These are phyloP conservation scores for Frankliniella intonsa DNA, from an alignment of 2,888 invertebrate species.

Conservation along the genomic window DNA sequence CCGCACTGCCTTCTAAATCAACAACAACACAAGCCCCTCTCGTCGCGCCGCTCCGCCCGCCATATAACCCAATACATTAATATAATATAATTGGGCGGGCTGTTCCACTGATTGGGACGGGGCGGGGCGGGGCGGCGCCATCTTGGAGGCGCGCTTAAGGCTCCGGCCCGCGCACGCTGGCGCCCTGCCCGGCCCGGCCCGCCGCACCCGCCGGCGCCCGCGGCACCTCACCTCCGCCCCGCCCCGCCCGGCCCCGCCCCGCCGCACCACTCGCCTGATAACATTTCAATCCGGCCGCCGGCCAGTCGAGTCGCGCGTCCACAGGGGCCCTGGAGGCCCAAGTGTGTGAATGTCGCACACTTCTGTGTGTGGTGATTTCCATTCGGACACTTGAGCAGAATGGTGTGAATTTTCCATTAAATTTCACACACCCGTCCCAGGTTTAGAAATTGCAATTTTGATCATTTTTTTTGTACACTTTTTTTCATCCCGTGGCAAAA, in stretches of 20 bases:
- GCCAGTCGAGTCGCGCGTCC: too few relatives aligned
- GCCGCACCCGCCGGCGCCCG: background rate
- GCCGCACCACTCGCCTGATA: background rate
- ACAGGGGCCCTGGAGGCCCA: too few relatives aligned
- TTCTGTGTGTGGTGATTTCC: too few relatives aligned
- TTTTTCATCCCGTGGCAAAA: too few relatives aligned
- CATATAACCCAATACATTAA: slow-evolving; percentile 21
- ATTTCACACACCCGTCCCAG: too few relatives aligned
- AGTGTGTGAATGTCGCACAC: too few relatives aligned
- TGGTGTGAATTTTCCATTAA: too few relatives aligned
- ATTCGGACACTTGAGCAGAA: too few relatives aligned
- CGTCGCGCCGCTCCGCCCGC: background rate
- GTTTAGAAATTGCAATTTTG: too few relatives aligned
- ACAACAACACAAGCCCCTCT: background rate
- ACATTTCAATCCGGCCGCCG: background rate
- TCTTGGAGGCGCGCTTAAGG: background rate
- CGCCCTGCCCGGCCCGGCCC: background rate
- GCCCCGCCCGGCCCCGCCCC: background rate
- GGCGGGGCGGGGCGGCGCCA: background rate
- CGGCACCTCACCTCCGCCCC: background rate
- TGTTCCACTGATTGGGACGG: background rate
- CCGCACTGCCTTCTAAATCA: background rate
- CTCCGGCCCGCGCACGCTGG: background rate
- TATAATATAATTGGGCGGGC: slow-evolving; percentile 13
- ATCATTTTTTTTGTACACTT: too few relatives aligned